Conservation (phyloP, 2,888 invertebrate genomes). For the Barypeithes pellucidus region DNA sequence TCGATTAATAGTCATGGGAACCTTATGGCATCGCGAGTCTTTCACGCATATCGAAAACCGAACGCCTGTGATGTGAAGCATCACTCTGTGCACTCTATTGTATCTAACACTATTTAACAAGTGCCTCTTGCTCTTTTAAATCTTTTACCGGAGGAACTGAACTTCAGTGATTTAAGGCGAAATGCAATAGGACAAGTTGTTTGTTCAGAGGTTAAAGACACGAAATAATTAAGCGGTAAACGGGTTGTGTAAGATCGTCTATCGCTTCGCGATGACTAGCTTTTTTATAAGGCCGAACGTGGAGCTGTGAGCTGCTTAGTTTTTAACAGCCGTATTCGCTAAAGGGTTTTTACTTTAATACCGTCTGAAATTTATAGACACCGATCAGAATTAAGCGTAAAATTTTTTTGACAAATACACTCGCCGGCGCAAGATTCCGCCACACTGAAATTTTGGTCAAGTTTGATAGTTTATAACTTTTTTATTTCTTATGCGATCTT, state of each 20-base stretch:
- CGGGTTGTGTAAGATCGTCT: constrained; percentile 25
- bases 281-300: background rate
- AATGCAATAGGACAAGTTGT: constrained; percentile 18
- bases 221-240: constrained; percentile 25
- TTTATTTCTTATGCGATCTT: no score
- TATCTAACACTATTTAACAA: constrained; percentile 5
- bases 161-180: constrained; percentile 10
- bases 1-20: no score
- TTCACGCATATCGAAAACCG: background rate
- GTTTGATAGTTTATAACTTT: no score
- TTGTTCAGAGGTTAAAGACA: constrained; percentile 29
- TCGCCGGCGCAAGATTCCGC: no score
- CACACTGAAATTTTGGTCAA: no score
- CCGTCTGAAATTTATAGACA: no score
- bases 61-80: background rate
- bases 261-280: constrained; percentile 8
- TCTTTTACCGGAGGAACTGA: constrained; percentile 23
- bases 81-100: background rate
- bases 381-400: no score
- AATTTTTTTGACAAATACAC: no score
- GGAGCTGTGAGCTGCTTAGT: no score
- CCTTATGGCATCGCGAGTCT: background rate
- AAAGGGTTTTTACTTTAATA: no score
- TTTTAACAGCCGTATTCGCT: background rate
- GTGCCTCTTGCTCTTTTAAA: background rate